Base-by-base conservation (phyloP, 2,797 vertebrate species). In the Okamejei kenojei region DNA sequence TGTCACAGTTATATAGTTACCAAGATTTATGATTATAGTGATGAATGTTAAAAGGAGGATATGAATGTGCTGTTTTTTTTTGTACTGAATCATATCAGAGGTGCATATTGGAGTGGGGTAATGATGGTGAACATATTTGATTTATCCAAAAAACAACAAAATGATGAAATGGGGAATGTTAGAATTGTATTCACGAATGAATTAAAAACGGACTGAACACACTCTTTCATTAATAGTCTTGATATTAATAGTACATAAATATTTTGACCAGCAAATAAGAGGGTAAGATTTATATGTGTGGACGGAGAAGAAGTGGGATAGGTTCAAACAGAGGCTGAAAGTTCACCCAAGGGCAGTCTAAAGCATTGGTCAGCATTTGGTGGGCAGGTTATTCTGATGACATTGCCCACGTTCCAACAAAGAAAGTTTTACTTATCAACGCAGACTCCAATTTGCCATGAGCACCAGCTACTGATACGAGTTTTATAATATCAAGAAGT, bases 391-490 rank as follows among this genome's bases (percentile, higher is more conserved):
- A 91, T 45, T 74, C 38, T 29, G 10, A 17, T 54, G 90, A 5
- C 11, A 74, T 10, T 92, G 35, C 3, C 26, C 38, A 29, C 71
- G 26, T 45, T 92, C 38, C 71, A 76, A 71, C 26, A 74, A 26
- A 92, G 26, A 45, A 26, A 7, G 35, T 74, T 4, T 45, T 96
- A 97, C 96, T 98, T 98, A 97, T 97, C 95, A 97, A 95, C 94
- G 94, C 86, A 96, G 96, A 94, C 96, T 97, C 96, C 96, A 96
- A 97, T 97, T 97, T 97, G 96, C 97, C 97, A 96, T 95, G 97
- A 96, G 96, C 95, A 96, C 96, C 95, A 96, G 95, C 96, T 95
- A 97, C 96, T 96, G 97, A 96, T 95, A 95, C 93, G 94, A 97
- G 97, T 95, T 95, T 96, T 93, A 96, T 95, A 96, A 96, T 97